Conservation (phyloP, 23 tunicate species). For the Ciona savignyi region DNA sequence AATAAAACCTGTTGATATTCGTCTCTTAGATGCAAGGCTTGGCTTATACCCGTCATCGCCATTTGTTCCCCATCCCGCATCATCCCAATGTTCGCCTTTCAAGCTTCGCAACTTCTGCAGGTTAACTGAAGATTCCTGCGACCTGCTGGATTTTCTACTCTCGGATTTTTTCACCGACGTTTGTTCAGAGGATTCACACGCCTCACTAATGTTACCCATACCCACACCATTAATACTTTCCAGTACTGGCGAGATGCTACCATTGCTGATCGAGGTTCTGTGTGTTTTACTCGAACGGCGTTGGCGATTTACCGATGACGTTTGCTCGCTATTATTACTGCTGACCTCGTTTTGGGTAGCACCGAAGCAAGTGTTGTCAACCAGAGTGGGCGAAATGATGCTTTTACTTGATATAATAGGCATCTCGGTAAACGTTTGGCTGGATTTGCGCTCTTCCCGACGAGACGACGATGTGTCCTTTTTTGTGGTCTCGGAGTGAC, state of each 20-base stretch:
- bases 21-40: neutral
- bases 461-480: neutral
- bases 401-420: neutral
- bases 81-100: neutral
- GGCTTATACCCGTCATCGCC: neutral
- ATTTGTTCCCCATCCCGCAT: neutral
- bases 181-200: neutral
- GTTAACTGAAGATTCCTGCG: neutral
- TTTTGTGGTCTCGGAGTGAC: neutral
- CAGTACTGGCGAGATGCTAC: neutral
- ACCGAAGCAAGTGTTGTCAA: neutral
- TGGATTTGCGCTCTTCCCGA: neutral
- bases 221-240: neutral
- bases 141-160: neutral
- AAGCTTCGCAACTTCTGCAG: neutral
- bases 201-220: neutral
- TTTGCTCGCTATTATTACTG: neutral
- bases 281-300: neutral
- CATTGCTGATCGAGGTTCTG: neutral
- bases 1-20: neutral
- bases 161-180: neutral
- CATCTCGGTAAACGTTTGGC: conserved; percentile 6
- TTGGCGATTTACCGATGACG: neutral
- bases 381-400: neutral
- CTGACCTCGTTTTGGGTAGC: neutral